These are phyloP conservation scores for Tubulanus polymorphus DNA, from an alignment of 2,888 invertebrate genomes.

Conservation along the genomic window DNA sequence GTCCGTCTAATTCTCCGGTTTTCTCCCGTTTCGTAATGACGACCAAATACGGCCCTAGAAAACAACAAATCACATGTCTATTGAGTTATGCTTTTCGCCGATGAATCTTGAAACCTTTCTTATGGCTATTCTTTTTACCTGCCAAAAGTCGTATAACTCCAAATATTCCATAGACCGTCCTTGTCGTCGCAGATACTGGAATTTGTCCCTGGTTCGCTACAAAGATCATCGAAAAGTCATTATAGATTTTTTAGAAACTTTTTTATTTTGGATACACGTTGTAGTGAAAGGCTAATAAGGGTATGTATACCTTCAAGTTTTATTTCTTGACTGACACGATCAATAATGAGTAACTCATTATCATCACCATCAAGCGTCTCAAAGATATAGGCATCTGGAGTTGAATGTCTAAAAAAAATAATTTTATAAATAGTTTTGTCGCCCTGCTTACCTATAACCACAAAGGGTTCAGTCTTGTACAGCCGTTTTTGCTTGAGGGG, in stretches of 20 bases:
- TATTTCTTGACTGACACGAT: slow-evolving; percentile 73
- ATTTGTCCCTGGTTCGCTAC: slow-evolving; percentile 62
- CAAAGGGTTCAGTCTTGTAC: too few species aligned
- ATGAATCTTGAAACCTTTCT: not conserved
- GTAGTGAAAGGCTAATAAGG: too few species aligned
- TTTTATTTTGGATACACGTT: not conserved
- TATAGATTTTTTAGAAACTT: not conserved
- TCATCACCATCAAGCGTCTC: slow-evolving; percentile 69
- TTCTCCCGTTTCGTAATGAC: slow-evolving; percentile 80
- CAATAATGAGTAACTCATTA: slow-evolving; percentile 76
- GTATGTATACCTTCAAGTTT: slow-evolving; percentile 63
- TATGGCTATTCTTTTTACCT: slow-evolving; percentile 30
- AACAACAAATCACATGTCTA: not conserved
- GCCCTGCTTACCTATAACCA: too few species aligned
- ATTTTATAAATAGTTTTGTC: too few species aligned
- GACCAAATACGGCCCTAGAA: slow-evolving; percentile 73
- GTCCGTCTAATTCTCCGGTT: slow-evolving; percentile 62
- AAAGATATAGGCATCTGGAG: slow-evolving; percentile 84
- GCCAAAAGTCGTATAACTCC: slow-evolving; percentile 80
- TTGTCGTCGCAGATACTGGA: slow-evolving; percentile 61
- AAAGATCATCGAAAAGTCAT: slow-evolving; percentile 18
- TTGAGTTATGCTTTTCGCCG: not conserved
- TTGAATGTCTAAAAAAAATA: slow-evolving; percentile 71
- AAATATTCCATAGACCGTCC: slow-evolving; percentile 76
- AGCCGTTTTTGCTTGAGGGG: too few species aligned